Evolutionary conservation across 2,797 vertebrate species (phyloP), one percentile per base, ranked within the genome.

Genomic region (Eremophila alpestris): DNA sequence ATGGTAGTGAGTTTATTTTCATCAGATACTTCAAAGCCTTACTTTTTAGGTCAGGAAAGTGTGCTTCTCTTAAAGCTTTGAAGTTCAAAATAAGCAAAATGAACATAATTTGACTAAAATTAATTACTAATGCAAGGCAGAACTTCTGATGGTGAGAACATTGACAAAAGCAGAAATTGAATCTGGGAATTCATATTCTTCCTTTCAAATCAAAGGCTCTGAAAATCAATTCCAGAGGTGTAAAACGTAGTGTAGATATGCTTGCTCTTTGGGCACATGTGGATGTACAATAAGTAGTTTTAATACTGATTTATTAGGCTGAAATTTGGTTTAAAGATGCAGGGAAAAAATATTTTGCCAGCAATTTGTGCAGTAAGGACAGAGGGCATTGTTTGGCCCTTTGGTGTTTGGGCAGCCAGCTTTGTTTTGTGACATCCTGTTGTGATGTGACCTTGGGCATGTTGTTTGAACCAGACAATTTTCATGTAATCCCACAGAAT

Each of bases 21-120:
- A 89, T 94, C 85, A 56, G 70, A 68, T 83, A 95, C 94, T 97
- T 97, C 96, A 96, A 86, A 97, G 90, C 62, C 26, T 83, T 95
- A 87, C 84, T 94, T 96, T 97, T 93, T 97, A 96, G 91, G 87
- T 97, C 90, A 79, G 68, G 64, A 83, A 96, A 96, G 64, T 76
- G 38, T 70, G 63, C 40, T 62, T 93, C 93, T 95, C 64, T 18
- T 67, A 80, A 89, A 87, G 95, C 95, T 97, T 95, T 97, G 90
- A 97, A 93, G 82, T 97, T 96, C 87, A 48, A 87, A 97, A 95
- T 94, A 95, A 92, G 70, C 68, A 95, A 96, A 91, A 90, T 96
- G 63, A 86, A 81, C 56, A 38, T 92, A 84, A 90, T 96, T 95
- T 96, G 82, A 92, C 75, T 94, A 87, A 96, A 96, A 85, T 96